Conservation (phyloP, 2,888 invertebrate genomes). For the Tuberolachnus salignus region DNA sequence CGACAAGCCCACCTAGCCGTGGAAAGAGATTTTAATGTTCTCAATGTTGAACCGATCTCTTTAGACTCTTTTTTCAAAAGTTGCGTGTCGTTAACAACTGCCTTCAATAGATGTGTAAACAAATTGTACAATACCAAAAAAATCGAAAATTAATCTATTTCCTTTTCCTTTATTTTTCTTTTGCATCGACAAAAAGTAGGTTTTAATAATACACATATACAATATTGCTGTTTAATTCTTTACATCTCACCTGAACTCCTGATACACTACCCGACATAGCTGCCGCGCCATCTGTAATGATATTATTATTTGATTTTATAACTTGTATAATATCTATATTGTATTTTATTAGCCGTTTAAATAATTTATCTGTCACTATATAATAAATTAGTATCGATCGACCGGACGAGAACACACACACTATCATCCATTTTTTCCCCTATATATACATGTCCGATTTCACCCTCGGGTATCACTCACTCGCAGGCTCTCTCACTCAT, state of each 20-base stretch:
- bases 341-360: too few relatives aligned
- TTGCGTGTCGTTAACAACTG: conserved; percentile 56
- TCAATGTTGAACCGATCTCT: conserved; percentile 60
- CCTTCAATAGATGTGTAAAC: conserved; percentile 56
- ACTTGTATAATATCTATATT: too few relatives aligned
- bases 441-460: too few relatives aligned
- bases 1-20: conserved; percentile 43
- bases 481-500: too few relatives aligned
- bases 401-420: too few relatives aligned
- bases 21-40: conserved; percentile 32
- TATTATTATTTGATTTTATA: too few relatives aligned
- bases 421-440: too few relatives aligned
- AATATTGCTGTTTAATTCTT: conserved; percentile 48
- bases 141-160: conserved; percentile 45
- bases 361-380: too few relatives aligned
- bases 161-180: conserved; percentile 20
- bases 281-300: conserved; percentile 55
- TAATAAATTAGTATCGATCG: too few relatives aligned
- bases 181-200: conserved; percentile 45
- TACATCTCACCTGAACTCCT: conserved; percentile 55
- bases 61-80: conserved; percentile 71
- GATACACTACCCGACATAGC: conserved; percentile 52
- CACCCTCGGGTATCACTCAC: too few relatives aligned
- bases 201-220: conserved; percentile 53
- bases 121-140: conserved; percentile 56